A percentile compares a stretch with the other conserved stretches of the same genome.
Conservation (phyloP, 2,888 invertebrate species). For the Drosophila parthenogenetica region DNA sequence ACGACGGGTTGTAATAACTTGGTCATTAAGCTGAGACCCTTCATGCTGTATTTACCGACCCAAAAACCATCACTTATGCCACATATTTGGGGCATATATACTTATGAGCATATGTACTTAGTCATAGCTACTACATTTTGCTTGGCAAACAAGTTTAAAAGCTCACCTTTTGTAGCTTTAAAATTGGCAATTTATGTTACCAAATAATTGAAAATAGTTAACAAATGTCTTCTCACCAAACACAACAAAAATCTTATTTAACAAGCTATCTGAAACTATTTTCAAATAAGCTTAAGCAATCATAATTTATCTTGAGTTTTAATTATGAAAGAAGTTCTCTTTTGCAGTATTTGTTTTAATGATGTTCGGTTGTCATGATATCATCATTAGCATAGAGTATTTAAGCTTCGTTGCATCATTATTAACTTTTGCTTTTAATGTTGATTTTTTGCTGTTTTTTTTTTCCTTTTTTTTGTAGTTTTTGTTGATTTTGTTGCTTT, state of each 20-base stretch:
- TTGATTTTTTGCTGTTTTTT: neutral
- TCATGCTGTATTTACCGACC: conserved; percentile 16
- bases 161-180: too few species aligned
- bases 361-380: neutral
- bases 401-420: conserved; percentile 16
- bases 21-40: conserved; percentile 44
- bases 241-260: too few species aligned
- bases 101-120: neutral
- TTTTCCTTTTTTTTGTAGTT: neutral
- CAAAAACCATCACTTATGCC: neutral
- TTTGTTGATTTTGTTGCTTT: conserved; percentile 54
- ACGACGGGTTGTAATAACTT: conserved; percentile 42
- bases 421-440: conserved; percentile 29
- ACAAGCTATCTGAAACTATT: too few species aligned
- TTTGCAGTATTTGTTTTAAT: neutral
- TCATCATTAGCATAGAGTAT: conserved; percentile 34
- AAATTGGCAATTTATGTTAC: too few species aligned
- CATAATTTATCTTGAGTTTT: too few species aligned
- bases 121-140: neutral
- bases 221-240: too few species aligned
- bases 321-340: too few species aligned
- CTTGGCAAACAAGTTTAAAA: neutral
- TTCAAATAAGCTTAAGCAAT: too few species aligned
- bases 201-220: too few species aligned
- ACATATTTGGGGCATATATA: conserved; percentile 12